Percentiles rank a stretch among this genome's conserved stretches.
phyloP scores from a whole-genome alignment of 2,888 invertebrate genomes.

The Melipona beecheii region DNA sequence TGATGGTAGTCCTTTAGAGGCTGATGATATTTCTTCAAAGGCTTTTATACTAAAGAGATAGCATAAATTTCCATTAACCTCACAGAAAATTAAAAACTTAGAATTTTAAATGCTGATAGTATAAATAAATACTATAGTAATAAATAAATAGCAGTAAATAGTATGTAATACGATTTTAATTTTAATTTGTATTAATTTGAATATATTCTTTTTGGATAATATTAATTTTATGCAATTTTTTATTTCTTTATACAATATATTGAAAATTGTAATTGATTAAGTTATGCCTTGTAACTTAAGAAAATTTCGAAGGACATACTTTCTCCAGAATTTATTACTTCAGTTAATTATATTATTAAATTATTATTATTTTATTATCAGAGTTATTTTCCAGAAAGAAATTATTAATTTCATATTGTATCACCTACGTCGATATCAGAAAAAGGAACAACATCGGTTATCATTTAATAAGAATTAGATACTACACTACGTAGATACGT shows the following conservation, averaged over 20 bases:
- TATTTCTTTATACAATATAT: not conserved
- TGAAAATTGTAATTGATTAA: not conserved
- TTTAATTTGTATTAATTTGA: not conserved
- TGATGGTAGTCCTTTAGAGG: no score
- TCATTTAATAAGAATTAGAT: not conserved
- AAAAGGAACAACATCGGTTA: not conserved
- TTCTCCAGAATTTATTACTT: not conserved
- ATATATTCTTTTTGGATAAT: not conserved
- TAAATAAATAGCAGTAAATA: not conserved
- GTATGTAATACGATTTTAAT: not conserved
- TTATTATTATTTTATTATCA: not conserved
- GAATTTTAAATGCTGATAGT: not conserved
- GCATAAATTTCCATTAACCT: not conserved
- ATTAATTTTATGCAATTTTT: not conserved
- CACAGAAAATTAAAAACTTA: not conserved
- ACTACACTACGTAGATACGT: not conserved
- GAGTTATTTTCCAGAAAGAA: not conserved
- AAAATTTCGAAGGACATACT: not conserved
- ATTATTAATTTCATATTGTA: not conserved
- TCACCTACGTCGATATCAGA: not conserved
- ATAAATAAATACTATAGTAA: no score
- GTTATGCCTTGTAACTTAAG: not conserved
- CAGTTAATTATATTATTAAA: no score
- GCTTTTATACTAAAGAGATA: no score
- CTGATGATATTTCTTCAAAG: no score